Evolutionary conservation across 2,888 invertebrate genomes (phyloP), one percentile per base, ranked within the genome.

Genomic region (Odontocerum albicorne): DNA sequence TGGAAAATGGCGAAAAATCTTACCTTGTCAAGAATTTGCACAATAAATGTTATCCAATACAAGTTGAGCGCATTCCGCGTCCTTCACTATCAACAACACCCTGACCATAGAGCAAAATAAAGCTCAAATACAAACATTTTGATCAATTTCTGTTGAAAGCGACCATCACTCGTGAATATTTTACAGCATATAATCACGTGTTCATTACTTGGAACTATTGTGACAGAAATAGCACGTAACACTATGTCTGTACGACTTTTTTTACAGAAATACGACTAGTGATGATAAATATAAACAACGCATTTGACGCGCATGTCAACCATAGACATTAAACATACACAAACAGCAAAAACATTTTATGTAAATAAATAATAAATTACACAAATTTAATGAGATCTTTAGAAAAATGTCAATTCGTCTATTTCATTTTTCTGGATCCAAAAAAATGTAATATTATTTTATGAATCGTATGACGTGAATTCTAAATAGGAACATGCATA

Each of bases 61-160:
- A 43, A 35, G 35, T 17, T 43, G 50, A 47, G 45, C 46, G 47
- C 56, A 56, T 56, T 56, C 56, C 56, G 56, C 56, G 56, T 56
- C 56, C 51, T 52, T 47, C 56, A 46, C 51, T 51, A 56, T 56
- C 56, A 56, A 56, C 56, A 56, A 56, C 56, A 56, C 56, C 56
- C 56, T 33, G 51, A 55, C 56, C 56, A 56, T 56, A 56, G 51
- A 56, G 31, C 12, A 51, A 32, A 17, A 27, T 12, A 31, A 45
- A 35, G 32, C 33, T 38, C 39, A 35, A 53, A 55, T 49, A 55
- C 49, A 55, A 55, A 55, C 55, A 55, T 43, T 36, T 47, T 40
- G 17, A 20, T 7, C 27, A 27, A 7, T 7, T 27, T 27, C 27
- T 7, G 27, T 27, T 7, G 10, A 27, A 7, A 27, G 4, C 4